Evolutionary conservation across 2,113 vertebrate genomes (phyloP).

Genomic region (Calyptommatus sinebrachiatus): DNA sequence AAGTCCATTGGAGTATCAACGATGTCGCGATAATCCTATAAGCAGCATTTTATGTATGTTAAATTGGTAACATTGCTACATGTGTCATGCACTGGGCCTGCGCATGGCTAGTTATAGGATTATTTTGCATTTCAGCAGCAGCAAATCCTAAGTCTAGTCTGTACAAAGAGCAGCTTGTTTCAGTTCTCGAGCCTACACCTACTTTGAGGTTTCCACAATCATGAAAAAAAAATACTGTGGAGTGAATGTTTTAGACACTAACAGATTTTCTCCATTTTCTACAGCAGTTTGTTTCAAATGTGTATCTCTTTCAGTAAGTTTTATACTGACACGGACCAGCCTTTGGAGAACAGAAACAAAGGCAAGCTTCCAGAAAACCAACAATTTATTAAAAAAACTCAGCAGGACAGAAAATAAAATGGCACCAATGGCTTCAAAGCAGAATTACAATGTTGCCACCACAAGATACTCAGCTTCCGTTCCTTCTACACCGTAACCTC

Average conservation of each 20-base stretch:
- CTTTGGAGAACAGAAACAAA: no score
- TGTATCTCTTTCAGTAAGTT: no score
- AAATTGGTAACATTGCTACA: neutral
- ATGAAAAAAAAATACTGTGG: neutral
- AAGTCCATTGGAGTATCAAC: conserved; percentile 96
- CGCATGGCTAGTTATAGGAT: neutral
- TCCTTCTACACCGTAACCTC: no score
- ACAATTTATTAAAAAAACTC: no score
- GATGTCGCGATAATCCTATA: conserved; percentile 89
- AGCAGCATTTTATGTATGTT: neutral
- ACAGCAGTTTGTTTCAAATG: neutral
- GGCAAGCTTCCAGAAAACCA: no score
- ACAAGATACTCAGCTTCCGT: no score
- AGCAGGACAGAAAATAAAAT: no score
- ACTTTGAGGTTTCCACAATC: neutral
- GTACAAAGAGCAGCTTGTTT: neutral
- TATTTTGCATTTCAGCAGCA: neutral
- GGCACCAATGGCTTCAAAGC: no score
- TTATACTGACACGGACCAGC: no score
- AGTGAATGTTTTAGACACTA: neutral
- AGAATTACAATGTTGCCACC: no score
- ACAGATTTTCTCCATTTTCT: neutral
- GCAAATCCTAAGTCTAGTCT: neutral
- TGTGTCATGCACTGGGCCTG: neutral
- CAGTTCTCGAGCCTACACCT: neutral